Base-by-base conservation (phyloP, 2,797 vertebrate genomes). In the Amphiprion clarkii region DNA sequence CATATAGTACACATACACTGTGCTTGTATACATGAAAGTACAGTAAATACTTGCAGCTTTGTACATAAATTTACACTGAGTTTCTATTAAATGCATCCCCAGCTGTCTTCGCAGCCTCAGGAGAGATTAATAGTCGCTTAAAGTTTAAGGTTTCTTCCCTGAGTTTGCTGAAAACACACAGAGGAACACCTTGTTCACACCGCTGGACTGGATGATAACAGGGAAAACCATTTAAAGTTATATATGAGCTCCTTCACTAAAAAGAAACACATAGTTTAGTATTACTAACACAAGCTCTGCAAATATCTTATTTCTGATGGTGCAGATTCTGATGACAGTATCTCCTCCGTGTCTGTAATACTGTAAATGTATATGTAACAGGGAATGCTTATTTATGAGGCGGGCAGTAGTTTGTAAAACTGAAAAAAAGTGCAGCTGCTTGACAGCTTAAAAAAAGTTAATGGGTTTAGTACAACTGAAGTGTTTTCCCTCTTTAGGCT, bases 231-330 rank as follows among this genome's bases (percentile, higher is more conserved):
- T 46, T 46, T 46, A 46, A 46, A 46, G 44, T 46, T 46, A 46
- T 19, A 16, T 2, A 46, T 46, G 17, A 5, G 42, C 16, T 9
- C 7, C 42, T 46, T 64, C 60, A 29, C 68, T 27, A 74, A 73
- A 33, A 64, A 72, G 76, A 80, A 68, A 62, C 49, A 64, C 46
- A 65, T 12, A 64, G 61, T 71, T 78, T 71, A 76, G 72, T 66
- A 78, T 63, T 52, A 82, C 68, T 62, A 79, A 81, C 73, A 48
- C 71, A 73, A 69, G 57, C 72, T 2, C 9, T 12, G 36, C 36
- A 79, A 83, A 82, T 67, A 80, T 82, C 76, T 83, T 74, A 71
- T 81, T 17, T 73, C 66, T 69, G 67, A 84, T 60, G 48, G 65
- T 33, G 60, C 71, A 36, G 57, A 68, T 69, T 59, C 56, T 44